Evolutionary conservation across 64 coral and sea anemone genomes (phyloP).

Genomic region (Cladopsammia gracilis): DNA sequence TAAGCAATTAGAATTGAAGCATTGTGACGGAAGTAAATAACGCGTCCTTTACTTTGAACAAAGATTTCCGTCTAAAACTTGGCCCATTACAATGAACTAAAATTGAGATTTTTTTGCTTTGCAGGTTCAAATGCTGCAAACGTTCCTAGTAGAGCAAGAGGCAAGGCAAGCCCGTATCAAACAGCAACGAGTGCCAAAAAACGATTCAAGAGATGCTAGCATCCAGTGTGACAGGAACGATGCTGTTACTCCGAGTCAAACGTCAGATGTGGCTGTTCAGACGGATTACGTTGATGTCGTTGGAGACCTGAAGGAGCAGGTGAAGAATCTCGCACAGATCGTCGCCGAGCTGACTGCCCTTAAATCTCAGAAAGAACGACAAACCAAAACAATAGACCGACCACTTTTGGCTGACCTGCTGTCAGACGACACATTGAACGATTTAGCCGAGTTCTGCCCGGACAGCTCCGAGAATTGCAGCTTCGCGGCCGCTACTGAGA

Average conservation of each 20-base stretch:
- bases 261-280: neutral
- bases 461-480: neutral
- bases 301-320: neutral
- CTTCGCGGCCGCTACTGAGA: neutral
- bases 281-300: neutral
- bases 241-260: neutral
- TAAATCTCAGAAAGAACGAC: neutral
- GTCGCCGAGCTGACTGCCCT: neutral
- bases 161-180: neutral
- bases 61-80: too few species aligned
- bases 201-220: neutral
- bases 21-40: too few species aligned
- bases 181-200: slow-evolving; percentile 3
- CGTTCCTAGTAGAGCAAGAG: neutral
- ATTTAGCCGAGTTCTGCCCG: neutral
- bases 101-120: neutral
- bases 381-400: neutral
- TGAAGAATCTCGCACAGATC: neutral
- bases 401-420: neutral
- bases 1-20: too few species aligned
- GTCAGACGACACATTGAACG: neutral
- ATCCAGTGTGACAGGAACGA: neutral
- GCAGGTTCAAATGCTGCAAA: slow-evolving; percentile 13
- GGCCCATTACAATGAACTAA: neutral
- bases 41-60: too few species aligned